These are phyloP conservation scores for Parnassius mnemosyne DNA, from an alignment of 2,888 invertebrate genomes.

Conservation along the genomic window DNA sequence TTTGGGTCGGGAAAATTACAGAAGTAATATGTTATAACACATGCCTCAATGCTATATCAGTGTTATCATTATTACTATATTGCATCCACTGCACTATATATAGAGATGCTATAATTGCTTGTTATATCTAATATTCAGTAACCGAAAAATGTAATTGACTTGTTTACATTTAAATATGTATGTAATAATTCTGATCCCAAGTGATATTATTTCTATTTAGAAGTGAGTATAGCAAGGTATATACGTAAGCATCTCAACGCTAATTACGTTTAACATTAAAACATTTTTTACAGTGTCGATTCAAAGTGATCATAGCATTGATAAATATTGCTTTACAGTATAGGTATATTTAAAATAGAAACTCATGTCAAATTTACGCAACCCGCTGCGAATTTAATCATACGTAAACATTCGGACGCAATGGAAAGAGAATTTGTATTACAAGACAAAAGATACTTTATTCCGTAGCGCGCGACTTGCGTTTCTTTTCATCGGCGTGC, in stretches of 20 bases:
- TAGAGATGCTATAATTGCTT: not conserved
- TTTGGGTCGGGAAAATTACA: no score
- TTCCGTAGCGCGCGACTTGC: conserved; percentile 27
- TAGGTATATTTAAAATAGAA: conserved; percentile 1
- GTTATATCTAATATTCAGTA: not conserved
- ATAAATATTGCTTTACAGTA: not conserved
- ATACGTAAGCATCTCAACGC: not conserved
- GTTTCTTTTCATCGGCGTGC: conserved; percentile 57
- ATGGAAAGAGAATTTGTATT: conserved; percentile 2
- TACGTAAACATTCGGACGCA: conserved; percentile 12
- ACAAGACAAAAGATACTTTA: conserved; percentile 9
- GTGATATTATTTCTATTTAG: not conserved
- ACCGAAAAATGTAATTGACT: conserved; percentile 4
- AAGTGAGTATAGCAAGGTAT: not conserved
- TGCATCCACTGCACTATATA: not conserved
- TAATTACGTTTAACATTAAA: not conserved
- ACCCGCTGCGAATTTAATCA: conserved; percentile 24
- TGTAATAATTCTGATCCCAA: not conserved
- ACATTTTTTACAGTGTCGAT: not conserved
- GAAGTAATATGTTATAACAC: no score
- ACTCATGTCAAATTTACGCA: conserved; percentile 2
- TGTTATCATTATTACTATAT: no score
- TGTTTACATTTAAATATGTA: conserved; percentile 1
- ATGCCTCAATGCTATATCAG: no score
- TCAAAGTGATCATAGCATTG: not conserved